Percentiles rank a stretch among this genome's conserved stretches.
Evolutionary conservation across 2,888 invertebrate genomes (phyloP).

Genomic region (Heliconius charithonia): DNA sequence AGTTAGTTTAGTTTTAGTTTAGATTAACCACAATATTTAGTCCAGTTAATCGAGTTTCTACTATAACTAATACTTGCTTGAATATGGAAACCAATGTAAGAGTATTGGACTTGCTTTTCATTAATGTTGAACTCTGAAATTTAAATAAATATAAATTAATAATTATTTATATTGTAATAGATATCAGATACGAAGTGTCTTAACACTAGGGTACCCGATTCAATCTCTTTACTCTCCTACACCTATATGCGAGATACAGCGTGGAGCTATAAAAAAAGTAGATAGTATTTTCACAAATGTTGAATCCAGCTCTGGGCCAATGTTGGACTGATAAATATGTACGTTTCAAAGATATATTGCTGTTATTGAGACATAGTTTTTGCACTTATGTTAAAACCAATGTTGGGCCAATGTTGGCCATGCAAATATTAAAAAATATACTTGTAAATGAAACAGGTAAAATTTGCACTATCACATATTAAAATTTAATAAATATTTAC

Average conservation of each 20-base stretch:
- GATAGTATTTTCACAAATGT: not conserved
- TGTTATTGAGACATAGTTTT: not conserved
- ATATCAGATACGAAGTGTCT: too few relatives aligned
- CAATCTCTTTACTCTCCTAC: too few relatives aligned
- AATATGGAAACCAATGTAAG: not conserved
- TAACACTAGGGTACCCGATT: too few relatives aligned
- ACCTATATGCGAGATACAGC: too few relatives aligned
- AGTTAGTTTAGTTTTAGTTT: too few relatives aligned
- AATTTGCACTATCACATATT: not conserved
- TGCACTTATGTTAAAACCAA: not conserved
- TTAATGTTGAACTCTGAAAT: too few relatives aligned
- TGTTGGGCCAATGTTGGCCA: conserved; percentile 2
- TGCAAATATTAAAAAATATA: not conserved
- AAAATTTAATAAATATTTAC: not conserved
- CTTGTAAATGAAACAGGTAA: not conserved
- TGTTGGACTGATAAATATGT: not conserved
- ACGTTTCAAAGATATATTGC: not conserved
- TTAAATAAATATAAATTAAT: too few relatives aligned
- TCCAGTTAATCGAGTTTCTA: too few relatives aligned
- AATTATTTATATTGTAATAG: too few relatives aligned
- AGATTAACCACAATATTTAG: too few relatives aligned
- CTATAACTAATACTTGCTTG: too few relatives aligned
- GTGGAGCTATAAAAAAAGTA: not conserved
- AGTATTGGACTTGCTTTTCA: not conserved
- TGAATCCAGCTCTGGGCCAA: not conserved